These are phyloP conservation scores for Drosophila asahinai DNA, from an alignment of 1,140 invertebrate genomes.

Conservation along the genomic window DNA sequence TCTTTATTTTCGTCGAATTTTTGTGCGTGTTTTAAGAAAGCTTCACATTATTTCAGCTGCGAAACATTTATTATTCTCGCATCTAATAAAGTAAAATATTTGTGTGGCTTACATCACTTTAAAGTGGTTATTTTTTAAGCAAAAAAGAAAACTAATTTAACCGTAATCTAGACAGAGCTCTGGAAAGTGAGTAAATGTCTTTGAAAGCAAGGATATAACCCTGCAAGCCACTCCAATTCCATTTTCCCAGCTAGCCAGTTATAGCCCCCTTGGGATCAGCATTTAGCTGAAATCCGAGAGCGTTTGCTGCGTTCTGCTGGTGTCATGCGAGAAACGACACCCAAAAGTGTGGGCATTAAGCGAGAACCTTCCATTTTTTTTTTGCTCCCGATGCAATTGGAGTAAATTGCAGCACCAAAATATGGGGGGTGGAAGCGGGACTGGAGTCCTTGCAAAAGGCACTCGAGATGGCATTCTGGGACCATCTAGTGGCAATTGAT, in stretches of 20 bases:
- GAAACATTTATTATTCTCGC: not conserved
- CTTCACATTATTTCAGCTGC: not conserved
- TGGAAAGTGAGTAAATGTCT: slow-evolving; percentile 33
- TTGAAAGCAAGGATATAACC: slow-evolving; percentile 19
- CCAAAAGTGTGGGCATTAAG: slow-evolving; percentile 77
- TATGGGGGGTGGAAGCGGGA: slow-evolving; percentile 21
- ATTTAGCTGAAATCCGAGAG: slow-evolving; percentile 72
- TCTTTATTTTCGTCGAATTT: not conserved
- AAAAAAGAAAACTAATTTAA: slow-evolving; percentile 14
- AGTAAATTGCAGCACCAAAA: slow-evolving; percentile 71
- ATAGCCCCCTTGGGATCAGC: slow-evolving; percentile 53
- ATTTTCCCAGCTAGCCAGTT: not conserved
- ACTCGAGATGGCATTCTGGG: slow-evolving; percentile 28
- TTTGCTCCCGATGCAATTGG: slow-evolving; percentile 56
- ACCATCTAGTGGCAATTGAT: slow-evolving; percentile 73
- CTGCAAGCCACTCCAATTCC: slow-evolving; percentile 4
- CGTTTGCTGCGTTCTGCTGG: slow-evolving; percentile 47
- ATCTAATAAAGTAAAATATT: not conserved
- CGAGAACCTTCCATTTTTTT: slow-evolving; percentile 53
- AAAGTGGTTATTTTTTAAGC: not conserved
- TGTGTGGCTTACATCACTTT: not conserved
- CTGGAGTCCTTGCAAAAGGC: slow-evolving; percentile 29
- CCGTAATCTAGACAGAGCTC: slow-evolving; percentile 13
- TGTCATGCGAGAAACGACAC: slow-evolving; percentile 69
- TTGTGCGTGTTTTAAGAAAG: not conserved